Evolutionary conservation across 2,797 vertebrate species (phyloP), one percentile per base, ranked within the genome.

Genomic region (Aratinga solstitialis): DNA sequence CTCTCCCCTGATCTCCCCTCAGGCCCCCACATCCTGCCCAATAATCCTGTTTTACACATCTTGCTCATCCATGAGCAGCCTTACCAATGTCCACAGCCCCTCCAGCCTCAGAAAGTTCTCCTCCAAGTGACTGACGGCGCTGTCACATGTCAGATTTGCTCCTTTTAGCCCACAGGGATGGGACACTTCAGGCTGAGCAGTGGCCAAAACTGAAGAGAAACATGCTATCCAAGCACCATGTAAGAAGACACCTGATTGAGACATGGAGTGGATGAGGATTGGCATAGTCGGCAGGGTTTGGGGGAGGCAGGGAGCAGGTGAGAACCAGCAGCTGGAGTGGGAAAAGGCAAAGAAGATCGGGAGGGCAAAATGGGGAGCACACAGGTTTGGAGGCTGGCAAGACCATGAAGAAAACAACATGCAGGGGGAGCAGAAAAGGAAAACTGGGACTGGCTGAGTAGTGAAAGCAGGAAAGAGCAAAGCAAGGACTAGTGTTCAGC

Each of bases 391-490:
- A 90, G 0, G 0, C 18, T 71, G 66, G 32, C 24, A 65, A 72
- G 42, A 56, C 22, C 42, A 30, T 11, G 32, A 85, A 36, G 48
- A 54, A 78, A 91, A 84, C 13, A 74, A 26, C 9, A 24, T 29
- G 50, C 5, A 48, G 3, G 9, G 32, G 23, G 8, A 80, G 53
- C 7, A 88, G 36, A 79, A 90, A 38, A 26, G 65, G 36, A 66
- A 89, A 89, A 82, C 12, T 61, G 36, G 38, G 26, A 43, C 65
- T 94, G 82, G 36, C 21, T 90, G 47, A 82, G 34, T 20, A 67
- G 51, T 24, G 40, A 89, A 18, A 94, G 34, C 62, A 90, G 24
- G 34, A 88, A 88, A 87, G 61, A 74, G 47, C 58, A 81, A 90
- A 94, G 54, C 45, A 63, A 26, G 22, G 47, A 34, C 54, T 81